Percentiles rank a stretch among this genome's conserved stretches.
Conservation (phyloP, 2,797 vertebrate species). For the Danio jaintianensis region DNA sequence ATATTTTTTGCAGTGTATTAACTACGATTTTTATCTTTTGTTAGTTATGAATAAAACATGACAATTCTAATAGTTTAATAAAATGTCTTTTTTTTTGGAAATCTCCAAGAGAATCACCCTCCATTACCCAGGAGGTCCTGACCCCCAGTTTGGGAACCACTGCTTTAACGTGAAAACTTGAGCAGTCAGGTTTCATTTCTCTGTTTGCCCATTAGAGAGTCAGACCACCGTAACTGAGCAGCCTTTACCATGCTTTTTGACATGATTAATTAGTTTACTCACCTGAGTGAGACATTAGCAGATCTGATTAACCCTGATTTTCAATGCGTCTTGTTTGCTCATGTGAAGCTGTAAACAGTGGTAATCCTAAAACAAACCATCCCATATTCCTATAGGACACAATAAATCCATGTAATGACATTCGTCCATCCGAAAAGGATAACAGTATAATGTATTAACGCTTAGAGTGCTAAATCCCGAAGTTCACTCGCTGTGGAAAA, state of each 20-base stretch:
- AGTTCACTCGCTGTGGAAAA: not conserved
- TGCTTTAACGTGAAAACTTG: slow-evolving; percentile 17
- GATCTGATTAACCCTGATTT: slow-evolving; percentile 27
- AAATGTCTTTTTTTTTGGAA: too few species aligned
- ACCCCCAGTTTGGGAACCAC: too few species aligned
- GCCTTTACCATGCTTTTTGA: slow-evolving; percentile 33
- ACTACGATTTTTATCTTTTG: too few species aligned
- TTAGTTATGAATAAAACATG: too few species aligned
- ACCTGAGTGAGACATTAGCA: slow-evolving; percentile 32
- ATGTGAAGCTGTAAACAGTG: not conserved
- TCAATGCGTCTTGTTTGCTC: not conserved
- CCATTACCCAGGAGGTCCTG: too few species aligned
- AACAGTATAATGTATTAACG: not conserved
- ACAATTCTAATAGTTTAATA: too few species aligned
- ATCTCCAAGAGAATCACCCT: too few species aligned
- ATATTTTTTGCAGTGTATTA: too few species aligned
- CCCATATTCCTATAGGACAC: not conserved
- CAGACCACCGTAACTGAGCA: slow-evolving; percentile 31
- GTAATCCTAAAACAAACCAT: slow-evolving; percentile 8
- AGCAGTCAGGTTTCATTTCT: slow-evolving; percentile 37
- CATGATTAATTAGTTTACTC: slow-evolving; percentile 48
- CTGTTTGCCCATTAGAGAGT: slow-evolving; percentile 44
- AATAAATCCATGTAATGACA: slow-evolving; percentile 22
- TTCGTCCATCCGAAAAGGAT: not conserved
- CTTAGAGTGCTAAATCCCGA: not conserved